phyloP scores from a whole-genome alignment of 2,797 vertebrate species.

The Crenichthys baileyi region DNA sequence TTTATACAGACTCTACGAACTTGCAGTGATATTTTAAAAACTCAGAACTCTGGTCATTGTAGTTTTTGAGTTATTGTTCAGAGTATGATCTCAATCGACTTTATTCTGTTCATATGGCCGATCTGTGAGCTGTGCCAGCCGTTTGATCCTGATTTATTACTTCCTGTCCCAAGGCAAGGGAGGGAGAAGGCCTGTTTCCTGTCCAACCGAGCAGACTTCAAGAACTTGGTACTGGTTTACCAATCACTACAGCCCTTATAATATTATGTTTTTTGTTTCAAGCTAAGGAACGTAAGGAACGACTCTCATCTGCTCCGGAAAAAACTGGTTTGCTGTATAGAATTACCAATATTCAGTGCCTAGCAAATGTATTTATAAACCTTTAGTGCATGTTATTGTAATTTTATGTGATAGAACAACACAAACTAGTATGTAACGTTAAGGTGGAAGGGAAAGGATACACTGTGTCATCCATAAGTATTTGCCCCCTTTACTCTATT shows the following conservation, averaged over 20 bases:
- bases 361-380: not conserved
- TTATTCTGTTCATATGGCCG: slow-evolving; percentile 40
- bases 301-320: not conserved
- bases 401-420: not conserved
- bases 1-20: not conserved
- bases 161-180: slow-evolving; percentile 67
- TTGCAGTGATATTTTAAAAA: slow-evolving; percentile 5
- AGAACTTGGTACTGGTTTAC: slow-evolving; percentile 16
- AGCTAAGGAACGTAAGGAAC: not conserved
- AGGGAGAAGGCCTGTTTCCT: slow-evolving; percentile 62
- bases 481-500: not conserved
- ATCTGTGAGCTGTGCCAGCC: slow-evolving; percentile 34
- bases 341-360: not conserved
- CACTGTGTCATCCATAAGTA: no score
- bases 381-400: not conserved
- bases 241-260: not conserved
- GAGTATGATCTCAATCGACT: slow-evolving; percentile 40
- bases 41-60: slow-evolving; percentile 9
- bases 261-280: not conserved
- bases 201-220: slow-evolving; percentile 16
- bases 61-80: slow-evolving; percentile 17
- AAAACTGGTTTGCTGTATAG: not conserved
- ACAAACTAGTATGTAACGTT: no score
- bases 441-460: no score
- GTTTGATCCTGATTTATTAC: slow-evolving; percentile 73